phyloP scores from a whole-genome alignment of 2,113 vertebrate genomes.

The Tangachromis dhanisi region DNA sequence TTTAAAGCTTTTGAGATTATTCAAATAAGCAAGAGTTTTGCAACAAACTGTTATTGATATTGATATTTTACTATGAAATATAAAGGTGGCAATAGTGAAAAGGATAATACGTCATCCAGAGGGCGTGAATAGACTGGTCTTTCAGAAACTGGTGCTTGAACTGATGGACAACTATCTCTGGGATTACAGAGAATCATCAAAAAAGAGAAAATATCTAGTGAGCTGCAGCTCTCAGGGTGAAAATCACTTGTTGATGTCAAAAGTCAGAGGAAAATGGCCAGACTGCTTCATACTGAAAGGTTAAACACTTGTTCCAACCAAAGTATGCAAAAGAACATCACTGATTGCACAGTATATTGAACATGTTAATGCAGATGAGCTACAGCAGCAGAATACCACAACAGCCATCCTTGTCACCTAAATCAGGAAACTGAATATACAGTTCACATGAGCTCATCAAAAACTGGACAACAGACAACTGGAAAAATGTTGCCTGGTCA shows the following conservation, averaged over 20 bases:
- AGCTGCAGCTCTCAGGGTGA: not conserved
- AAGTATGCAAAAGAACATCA: not conserved
- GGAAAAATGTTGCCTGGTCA: accelerated
- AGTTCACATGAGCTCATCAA: not conserved
- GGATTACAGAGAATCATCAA: not conserved
- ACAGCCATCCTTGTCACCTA: not conserved
- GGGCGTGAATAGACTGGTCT: not conserved
- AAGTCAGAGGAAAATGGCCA: not conserved
- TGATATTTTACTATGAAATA: not conserved
- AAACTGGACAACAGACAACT: not conserved
- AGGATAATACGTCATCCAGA: not conserved
- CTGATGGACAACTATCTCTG: not conserved
- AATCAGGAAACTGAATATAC: not conserved
- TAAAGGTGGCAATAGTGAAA: not conserved
- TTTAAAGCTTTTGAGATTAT: not conserved
- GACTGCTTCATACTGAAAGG: not conserved
- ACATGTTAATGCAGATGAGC: not conserved
- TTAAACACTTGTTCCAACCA: not conserved
- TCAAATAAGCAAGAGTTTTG: not conserved
- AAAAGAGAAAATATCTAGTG: not conserved
- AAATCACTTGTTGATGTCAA: not conserved
- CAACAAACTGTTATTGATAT: not conserved
- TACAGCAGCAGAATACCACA: not conserved
- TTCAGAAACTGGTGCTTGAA: not conserved
- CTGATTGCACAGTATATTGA: not conserved